Conservation (phyloP, 2,888 invertebrate genomes). For the Endotricha flammealis region DNA sequence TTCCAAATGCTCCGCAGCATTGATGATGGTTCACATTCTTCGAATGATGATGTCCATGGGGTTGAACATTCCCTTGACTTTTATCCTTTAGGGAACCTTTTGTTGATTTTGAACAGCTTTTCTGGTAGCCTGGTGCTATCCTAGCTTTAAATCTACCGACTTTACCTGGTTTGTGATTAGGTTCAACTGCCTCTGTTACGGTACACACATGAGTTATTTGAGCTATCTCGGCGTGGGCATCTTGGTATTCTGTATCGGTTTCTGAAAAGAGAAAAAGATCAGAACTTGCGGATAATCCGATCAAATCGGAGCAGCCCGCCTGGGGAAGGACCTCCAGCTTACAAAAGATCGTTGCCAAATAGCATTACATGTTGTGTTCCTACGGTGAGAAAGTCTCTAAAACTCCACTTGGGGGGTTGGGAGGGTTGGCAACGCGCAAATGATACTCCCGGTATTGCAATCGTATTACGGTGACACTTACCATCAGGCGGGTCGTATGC, state of each 20-base stretch:
- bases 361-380: too few relatives aligned
- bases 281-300: too few relatives aligned
- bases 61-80: constrained; percentile 41
- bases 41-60: constrained; percentile 64
- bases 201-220: constrained; percentile 38
- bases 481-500: too few relatives aligned
- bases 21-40: constrained; percentile 71
- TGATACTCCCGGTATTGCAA: too few relatives aligned
- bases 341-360: too few relatives aligned
- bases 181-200: constrained; percentile 37
- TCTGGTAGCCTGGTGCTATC: constrained; percentile 60
- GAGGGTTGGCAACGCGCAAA: too few relatives aligned
- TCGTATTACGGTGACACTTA: too few relatives aligned
- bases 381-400: too few relatives aligned
- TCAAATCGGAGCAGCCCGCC: too few relatives aligned
- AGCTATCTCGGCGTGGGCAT: constrained; percentile 44
- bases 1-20: constrained; percentile 72
- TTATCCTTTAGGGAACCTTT: constrained; percentile 52
- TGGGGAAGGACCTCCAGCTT: too few relatives aligned
- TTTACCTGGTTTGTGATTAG: constrained; percentile 49
- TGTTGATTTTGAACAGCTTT: constrained; percentile 39
- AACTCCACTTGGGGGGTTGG: too few relatives aligned
- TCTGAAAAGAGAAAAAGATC: constrained; percentile 32
- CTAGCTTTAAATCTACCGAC: constrained; percentile 58
- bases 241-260: constrained; percentile 64